Evolutionary conservation across 2,113 vertebrate species (phyloP).

Genomic region (Mesoclemmys tuberculata): DNA sequence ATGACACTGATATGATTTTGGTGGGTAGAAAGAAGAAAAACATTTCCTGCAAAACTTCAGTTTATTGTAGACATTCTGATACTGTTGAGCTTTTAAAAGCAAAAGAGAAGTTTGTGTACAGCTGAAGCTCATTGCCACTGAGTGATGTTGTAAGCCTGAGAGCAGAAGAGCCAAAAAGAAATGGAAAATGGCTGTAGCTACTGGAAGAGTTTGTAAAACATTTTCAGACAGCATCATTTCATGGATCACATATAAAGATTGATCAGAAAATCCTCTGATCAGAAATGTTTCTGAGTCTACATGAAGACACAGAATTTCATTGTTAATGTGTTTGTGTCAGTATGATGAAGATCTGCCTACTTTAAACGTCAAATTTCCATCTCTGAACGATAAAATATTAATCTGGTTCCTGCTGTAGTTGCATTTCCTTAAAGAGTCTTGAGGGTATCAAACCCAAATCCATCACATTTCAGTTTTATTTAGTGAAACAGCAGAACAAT

Average conservation of each 20-base stretch:
- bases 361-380: slow-evolving; percentile 12
- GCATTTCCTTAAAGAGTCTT: background rate
- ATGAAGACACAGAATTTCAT: background rate
- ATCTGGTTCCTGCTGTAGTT: background rate
- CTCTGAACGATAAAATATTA: slow-evolving; percentile 17
- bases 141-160: background rate
- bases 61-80: background rate
- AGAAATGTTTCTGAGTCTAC: background rate
- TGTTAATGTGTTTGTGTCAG: background rate
- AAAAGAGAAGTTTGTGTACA: background rate
- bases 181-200: background rate
- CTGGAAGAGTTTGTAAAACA: background rate
- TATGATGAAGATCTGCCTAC: background rate
- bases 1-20: background rate
- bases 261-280: background rate
- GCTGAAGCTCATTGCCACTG: background rate
- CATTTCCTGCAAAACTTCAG: background rate
- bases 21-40: background rate
- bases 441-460: background rate
- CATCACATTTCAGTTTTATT: slow-evolving; percentile 12
- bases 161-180: background rate
- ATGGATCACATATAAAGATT: background rate
- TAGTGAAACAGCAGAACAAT: slow-evolving; percentile 16
- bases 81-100: background rate
- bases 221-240: background rate